Base-by-base conservation (phyloP, 1,140 invertebrate genomes). In the Neodiprion virginianus region DNA sequence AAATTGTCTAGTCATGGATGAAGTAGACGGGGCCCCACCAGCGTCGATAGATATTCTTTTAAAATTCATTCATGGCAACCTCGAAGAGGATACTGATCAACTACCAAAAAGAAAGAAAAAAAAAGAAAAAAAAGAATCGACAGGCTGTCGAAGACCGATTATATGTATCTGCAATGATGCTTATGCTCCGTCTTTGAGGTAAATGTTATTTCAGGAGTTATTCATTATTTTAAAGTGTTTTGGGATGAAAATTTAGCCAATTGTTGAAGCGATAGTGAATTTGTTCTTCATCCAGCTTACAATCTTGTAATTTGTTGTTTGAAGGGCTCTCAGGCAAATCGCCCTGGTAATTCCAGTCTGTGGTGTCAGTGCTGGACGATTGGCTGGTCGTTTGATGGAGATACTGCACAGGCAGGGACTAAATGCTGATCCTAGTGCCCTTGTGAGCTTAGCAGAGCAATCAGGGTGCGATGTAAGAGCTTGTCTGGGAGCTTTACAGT, bases 91-190 rank as follows among this genome's bases (percentile, higher is more conserved):
- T 17, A 85, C 88, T 47, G 76, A 81, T 53, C 78, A 79, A 68
- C 91, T 91, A 80, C 81, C 85, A 74, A 90, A 92, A 83, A 88
- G 92, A 82, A 74, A 89, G 85, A 88, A 92, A 89, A 87, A 92
- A 89, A 85, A 89, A 78, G 68, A 87, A 81, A 84, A 89, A 81
- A 87, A 85, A 80, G 72, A 82, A 77, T 77, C 79, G 81, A n/a
- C 89, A 89, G 75, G 85, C 93, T 76, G 88, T 95, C 68, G 92
- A 72, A 88, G 98, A 77, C 98, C 98, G 1, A 93, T 99, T 10
- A 97, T 99, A 79, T 98, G 97, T 85, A 99, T 99, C 79, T 99
- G 98, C 83, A 99, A 99, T 88, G 97, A 99, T 83, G 89, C 95
- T 79, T 98, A 98, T 85, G 93, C 94, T 14, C 94, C 96, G 50